Evolutionary conservation across 2,113 vertebrate genomes (phyloP).

Genomic region (Pantherophis guttatus): DNA sequence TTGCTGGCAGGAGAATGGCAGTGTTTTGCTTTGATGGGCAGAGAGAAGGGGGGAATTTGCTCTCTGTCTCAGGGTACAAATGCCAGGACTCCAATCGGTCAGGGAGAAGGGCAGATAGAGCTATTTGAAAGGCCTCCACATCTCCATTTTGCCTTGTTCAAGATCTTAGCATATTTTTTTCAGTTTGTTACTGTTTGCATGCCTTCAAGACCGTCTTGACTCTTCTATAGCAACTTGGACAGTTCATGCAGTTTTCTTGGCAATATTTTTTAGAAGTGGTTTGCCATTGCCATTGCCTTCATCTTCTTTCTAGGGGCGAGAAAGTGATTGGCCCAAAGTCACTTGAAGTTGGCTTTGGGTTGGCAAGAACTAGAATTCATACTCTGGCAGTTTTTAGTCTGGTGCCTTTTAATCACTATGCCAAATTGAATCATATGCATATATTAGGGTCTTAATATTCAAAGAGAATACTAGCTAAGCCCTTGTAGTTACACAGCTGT

Average conservation of each 20-base stretch:
- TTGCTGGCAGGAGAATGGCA: constrained; percentile 12
- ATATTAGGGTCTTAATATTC: too few relatives aligned
- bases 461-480: background rate
- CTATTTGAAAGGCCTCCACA: background rate
- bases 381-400: background rate
- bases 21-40: background rate
- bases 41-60: background rate
- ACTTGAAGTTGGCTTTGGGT: background rate
- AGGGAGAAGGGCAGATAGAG: constrained; percentile 5
- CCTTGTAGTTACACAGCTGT: background rate
- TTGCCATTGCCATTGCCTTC: background rate
- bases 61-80: constrained; percentile 3
- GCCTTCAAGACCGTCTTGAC: background rate
- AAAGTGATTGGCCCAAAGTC: background rate
- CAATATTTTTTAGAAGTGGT: background rate
- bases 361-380: background rate
- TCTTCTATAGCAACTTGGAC: background rate
- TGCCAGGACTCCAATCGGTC: constrained; percentile 10
- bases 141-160: background rate
- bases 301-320: background rate
- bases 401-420: background rate
- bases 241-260: background rate
- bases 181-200: background rate
- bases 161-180: too few relatives aligned
- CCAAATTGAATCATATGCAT: background rate